Base-by-base conservation (phyloP, 2,113 vertebrate species). In the Siniperca knerii region DNA sequence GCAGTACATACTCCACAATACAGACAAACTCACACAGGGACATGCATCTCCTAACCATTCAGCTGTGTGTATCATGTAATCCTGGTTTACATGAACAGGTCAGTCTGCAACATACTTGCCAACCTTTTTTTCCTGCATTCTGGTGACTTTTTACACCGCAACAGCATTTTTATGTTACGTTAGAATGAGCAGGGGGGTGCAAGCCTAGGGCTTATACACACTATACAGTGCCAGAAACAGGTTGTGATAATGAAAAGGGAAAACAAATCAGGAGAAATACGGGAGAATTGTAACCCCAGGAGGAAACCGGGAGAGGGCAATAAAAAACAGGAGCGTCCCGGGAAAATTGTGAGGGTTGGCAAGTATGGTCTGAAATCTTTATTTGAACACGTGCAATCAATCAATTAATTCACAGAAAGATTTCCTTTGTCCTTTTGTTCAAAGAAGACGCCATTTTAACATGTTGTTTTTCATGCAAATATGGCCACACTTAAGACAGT, bases 21-120 rank as follows among this genome's bases (percentile, higher is more conserved):
- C 58, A 77, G 82, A 86, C 71, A 62, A 62, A 77, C 55, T 80
- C 75, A 85, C 78, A 76, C 74, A 82, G 61, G 52, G 37, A 88
- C 92, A 91, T 89, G 83, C 90, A 82, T 65, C 69, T 67, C 62
- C 44, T 68, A n/a, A 67, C 42, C 74, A 77, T 69, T 67, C 73
- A 42, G 29, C 37, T 40, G 18, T 50, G 54, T 42, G 33, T 50
- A 37, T 66, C 90, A 92, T 91, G 88, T 93, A 93, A 93, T 89
- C 73, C 70, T 67, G 73, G 69, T 83, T 93, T 91, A 75, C 64
- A 75, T 69, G 64, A 69, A 68, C 55, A 69, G 62, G 10, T 87
- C 81, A 29, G 29, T 29, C 29, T 29, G 29, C 29, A 29, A 29
- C 29, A 29, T 29, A 29, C 29, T 29, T 29, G 29, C 29, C 29